Evolutionary conservation across 2,797 vertebrate species (phyloP).

Genomic region (Sebastes matsubarae): DNA sequence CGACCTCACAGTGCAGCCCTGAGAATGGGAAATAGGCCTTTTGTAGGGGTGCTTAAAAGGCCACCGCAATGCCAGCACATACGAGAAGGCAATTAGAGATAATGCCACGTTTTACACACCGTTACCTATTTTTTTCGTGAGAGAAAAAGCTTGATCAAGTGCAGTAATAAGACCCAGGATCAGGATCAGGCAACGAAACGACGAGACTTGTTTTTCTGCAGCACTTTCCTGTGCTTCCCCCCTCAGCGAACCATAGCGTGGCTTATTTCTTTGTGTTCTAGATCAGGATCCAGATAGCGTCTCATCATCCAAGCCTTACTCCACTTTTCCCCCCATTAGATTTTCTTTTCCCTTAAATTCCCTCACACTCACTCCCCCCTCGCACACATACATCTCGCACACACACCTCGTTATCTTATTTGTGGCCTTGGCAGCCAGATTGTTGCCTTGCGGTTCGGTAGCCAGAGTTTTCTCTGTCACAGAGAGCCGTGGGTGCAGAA

Average conservation of each 20-base stretch:
- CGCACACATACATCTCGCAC: slow-evolving; percentile 66
- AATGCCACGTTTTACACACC: slow-evolving; percentile 74
- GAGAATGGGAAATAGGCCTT: slow-evolving; percentile 59
- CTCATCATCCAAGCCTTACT: slow-evolving; percentile 78
- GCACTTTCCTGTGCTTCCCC: slow-evolving; percentile 48
- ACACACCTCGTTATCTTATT: slow-evolving; percentile 82
- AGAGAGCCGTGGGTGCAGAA: slow-evolving; percentile 67
- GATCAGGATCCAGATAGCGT: slow-evolving; percentile 77
- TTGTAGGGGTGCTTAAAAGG: slow-evolving; percentile 56
- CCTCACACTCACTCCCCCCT: slow-evolving; percentile 67
- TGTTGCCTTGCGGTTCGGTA: slow-evolving; percentile 76
- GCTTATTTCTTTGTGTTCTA: slow-evolving; percentile 71
- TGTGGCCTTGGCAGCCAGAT: slow-evolving; percentile 80
- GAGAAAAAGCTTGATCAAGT: slow-evolving; percentile 78
- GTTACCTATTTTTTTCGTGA: slow-evolving; percentile 71
- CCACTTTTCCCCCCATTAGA: slow-evolving; percentile 75
- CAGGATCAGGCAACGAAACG: slow-evolving; percentile 37
- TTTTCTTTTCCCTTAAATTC: slow-evolving; percentile 78
- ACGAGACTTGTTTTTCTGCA: slow-evolving; percentile 61
- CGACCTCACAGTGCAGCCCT: slow-evolving; percentile 65
- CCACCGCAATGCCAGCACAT: slow-evolving; percentile 57
- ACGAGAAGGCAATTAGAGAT: slow-evolving; percentile 76
- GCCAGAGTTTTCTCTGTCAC: slow-evolving; percentile 74
- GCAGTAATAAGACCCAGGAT: slow-evolving; percentile 70
- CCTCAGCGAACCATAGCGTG: slow-evolving; percentile 67